phyloP scores from a whole-genome alignment of 2,113 vertebrate species.

The Rallus limicola region DNA sequence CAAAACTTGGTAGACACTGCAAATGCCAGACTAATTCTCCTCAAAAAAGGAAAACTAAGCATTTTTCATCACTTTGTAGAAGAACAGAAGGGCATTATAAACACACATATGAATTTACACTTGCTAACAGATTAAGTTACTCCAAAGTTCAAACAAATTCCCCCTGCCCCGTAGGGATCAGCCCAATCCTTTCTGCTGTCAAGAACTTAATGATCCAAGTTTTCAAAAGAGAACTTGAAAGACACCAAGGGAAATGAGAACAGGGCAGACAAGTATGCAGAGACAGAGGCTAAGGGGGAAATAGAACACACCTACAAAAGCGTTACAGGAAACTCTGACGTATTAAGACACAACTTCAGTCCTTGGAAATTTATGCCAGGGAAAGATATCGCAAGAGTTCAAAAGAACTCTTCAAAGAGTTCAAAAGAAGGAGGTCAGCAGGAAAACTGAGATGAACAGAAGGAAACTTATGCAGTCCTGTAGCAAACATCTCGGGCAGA shows the following conservation, averaged over 20 bases:
- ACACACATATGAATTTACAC: background rate
- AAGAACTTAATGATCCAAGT: background rate
- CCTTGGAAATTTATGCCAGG: background rate
- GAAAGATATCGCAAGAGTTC: background rate
- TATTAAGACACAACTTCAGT: background rate
- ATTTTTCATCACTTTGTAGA: background rate
- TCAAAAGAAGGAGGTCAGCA: background rate
- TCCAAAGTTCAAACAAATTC: background rate
- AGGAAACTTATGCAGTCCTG: background rate
- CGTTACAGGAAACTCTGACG: background rate
- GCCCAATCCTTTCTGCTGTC: background rate
- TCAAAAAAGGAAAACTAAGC: background rate
- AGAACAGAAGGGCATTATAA: background rate
- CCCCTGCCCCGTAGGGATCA: background rate
- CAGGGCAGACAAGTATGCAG: background rate
- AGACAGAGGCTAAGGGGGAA: background rate
- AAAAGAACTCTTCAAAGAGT: too few relatives aligned
- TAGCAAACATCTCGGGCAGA: background rate
- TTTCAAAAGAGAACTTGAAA: background rate
- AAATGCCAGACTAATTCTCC: background rate
- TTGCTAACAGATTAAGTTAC: background rate
- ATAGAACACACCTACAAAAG: background rate
- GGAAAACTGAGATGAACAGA: background rate
- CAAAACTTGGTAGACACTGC: background rate
- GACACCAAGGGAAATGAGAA: background rate